These are phyloP conservation scores for Odontamblyopus rebecca DNA, from an alignment of 2,797 vertebrate species.

Conservation along the genomic window DNA sequence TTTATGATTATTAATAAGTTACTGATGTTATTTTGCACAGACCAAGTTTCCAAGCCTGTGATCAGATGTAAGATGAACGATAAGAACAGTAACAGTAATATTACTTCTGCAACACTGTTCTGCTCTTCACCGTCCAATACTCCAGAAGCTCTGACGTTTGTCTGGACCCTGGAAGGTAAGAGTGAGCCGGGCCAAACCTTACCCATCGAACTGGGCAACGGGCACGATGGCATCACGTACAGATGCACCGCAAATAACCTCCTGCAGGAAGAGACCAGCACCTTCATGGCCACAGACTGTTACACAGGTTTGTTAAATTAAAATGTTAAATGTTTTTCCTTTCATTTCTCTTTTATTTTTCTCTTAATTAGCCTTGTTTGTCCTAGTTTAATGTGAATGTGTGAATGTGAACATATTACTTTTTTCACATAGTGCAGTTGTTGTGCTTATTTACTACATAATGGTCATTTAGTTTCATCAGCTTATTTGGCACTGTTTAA, in stretches of 20 bases:
- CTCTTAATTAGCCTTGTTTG: too few relatives aligned
- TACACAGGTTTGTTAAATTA: conserved; percentile 41
- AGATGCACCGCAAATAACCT: conserved; percentile 57
- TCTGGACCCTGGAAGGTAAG: conserved; percentile 31
- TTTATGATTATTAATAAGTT: background rate
- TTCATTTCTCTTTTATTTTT: too few relatives aligned
- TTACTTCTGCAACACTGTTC: conserved; percentile 17
- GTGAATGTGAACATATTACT: too few relatives aligned
- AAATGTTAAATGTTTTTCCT: too few relatives aligned
- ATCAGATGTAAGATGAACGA: conserved; percentile 50
- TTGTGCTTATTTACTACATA: too few relatives aligned
- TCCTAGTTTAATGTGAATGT: too few relatives aligned
- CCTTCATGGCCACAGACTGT: conserved; percentile 57
- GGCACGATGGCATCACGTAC: conserved; percentile 36
- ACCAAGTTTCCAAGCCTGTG: conserved; percentile 39
- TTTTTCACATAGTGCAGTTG: too few relatives aligned
- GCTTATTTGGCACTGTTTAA: too few relatives aligned
- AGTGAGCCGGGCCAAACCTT: conserved; percentile 13
- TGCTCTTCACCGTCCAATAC: conserved; percentile 40
- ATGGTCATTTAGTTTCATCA: too few relatives aligned
- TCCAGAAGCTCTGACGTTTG: background rate
- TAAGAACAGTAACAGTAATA: background rate
- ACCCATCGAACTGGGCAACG: conserved; percentile 17
- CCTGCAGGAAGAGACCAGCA: conserved; percentile 13
- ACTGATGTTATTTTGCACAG: conserved; percentile 29